Evolutionary conservation across 2,797 vertebrate genomes (phyloP), one percentile per base, ranked within the genome.

Genomic region (Mormyrus proboscirostris): DNA sequence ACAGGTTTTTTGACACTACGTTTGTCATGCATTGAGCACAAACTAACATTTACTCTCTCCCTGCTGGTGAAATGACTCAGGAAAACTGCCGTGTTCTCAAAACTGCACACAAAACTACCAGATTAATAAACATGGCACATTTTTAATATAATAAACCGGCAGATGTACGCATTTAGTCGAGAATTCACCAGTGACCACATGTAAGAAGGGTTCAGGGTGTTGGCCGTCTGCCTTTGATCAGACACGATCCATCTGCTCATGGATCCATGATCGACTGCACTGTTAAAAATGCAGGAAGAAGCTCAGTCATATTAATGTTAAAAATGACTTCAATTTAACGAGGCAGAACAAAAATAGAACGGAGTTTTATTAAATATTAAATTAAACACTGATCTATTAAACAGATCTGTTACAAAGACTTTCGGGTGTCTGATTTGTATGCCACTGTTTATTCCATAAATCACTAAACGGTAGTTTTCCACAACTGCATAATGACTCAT

Each of bases 251-350:
- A 25, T 62, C 86, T 65, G 85, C 51, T 65, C 57, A 4, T 1
- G 1, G 33, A 22, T 57, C 38, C 38, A 47, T 65, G 41, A 87
- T 62, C 55, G 44, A 87, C 55, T 47, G n/a, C 29, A 47, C 41
- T 47, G 22, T 87, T 87, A 87, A 87, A 87, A 87, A 87, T 87
- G 57, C 55, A 87, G 38, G 86, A 87, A 65, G 85, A 38, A 57
- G 86, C 57, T 62, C 55, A 29, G 33, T 47, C 55, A 25, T 65
- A 65, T 38, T 59, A 65, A 87, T 62, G 38, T 65, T 44, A 59
- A 87, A 87, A 87, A 87, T 87, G 19, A 19, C 29, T 57, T 25
- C 8, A 87, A 87, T 59, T 87, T 87, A n/a, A 47, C 7, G 2
- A 62, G n/a, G 53, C 51, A 16, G 41, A 53, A 19, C 49, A 82